Evolutionary conservation across 2,113 vertebrate genomes (phyloP).

Genomic region (Trogon melanurus): DNA sequence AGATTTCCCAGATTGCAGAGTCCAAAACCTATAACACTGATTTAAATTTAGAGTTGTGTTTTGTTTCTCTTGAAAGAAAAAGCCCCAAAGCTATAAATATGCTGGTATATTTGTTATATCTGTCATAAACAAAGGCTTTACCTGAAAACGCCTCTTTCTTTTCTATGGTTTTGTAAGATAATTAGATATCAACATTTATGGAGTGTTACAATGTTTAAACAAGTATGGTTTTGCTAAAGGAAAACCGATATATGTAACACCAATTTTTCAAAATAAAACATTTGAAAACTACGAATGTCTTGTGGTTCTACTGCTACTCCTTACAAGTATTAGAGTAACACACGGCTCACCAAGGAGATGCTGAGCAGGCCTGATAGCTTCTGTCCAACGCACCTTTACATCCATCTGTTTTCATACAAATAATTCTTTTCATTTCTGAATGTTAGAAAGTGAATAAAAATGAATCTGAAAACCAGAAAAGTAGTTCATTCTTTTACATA

Average conservation of each 20-base stretch:
- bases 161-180: not conserved
- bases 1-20: not conserved
- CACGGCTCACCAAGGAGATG: not conserved
- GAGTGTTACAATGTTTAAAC: not conserved
- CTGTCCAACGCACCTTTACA: not conserved
- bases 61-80: not conserved
- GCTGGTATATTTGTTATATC: not conserved
- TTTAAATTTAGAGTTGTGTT: not conserved
- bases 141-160: not conserved
- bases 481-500: not conserved
- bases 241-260: not conserved
- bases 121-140: not conserved
- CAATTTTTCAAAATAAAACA: slow-evolving; percentile 20
- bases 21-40: not conserved
- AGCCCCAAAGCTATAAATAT: not conserved
- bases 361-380: not conserved
- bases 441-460: not conserved
- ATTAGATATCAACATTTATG: not conserved
- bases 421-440: not conserved
- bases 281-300: slow-evolving; percentile 4
- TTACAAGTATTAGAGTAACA: not conserved
- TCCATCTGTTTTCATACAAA: slow-evolving; percentile 28
- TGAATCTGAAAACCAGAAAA: not conserved
- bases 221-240: not conserved
- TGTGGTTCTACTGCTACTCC: not conserved